Conservation (phyloP, 2,113 vertebrate genomes). For the Eudyptes chrysolophus region DNA sequence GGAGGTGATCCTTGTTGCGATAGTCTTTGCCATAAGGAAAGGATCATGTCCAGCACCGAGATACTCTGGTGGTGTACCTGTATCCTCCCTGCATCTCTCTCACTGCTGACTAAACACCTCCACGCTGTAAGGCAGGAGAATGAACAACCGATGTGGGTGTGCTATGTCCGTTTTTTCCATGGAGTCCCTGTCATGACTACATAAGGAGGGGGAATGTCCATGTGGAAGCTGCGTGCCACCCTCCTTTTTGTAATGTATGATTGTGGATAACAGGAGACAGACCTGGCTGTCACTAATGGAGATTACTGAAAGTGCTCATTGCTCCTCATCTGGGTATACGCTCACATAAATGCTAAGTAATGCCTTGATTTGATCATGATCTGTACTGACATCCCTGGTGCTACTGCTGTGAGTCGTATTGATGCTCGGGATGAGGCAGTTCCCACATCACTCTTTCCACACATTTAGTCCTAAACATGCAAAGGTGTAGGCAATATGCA, state of each 20-base stretch:
- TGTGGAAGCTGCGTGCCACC: neutral
- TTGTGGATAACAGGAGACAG: neutral
- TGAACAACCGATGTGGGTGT: rapidly evolving
- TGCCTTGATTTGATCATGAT: neutral
- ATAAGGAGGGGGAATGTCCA: neutral
- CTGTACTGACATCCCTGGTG: neutral
- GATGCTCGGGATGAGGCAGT: neutral
- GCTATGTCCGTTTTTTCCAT: neutral
- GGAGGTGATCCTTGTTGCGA: neutral
- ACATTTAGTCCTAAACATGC: neutral
- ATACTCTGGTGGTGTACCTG: neutral
- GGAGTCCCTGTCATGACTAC: neutral
- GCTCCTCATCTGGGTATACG: neutral
- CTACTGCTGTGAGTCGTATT: neutral
- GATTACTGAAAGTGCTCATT: neutral
- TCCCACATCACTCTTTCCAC: neutral
- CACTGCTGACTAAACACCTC: neutral
- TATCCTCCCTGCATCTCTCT: neutral
- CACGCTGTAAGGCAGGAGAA: neutral
- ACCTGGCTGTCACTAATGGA: neutral
- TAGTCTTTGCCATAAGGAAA: neutral
- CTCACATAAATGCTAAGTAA: neutral
- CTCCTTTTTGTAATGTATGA: neutral
- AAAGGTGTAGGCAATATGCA: neutral
- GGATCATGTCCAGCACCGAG: neutral